These are phyloP conservation scores for Gopherus flavomarginatus DNA, from an alignment of 2,113 vertebrate genomes.

Conservation along the genomic window DNA sequence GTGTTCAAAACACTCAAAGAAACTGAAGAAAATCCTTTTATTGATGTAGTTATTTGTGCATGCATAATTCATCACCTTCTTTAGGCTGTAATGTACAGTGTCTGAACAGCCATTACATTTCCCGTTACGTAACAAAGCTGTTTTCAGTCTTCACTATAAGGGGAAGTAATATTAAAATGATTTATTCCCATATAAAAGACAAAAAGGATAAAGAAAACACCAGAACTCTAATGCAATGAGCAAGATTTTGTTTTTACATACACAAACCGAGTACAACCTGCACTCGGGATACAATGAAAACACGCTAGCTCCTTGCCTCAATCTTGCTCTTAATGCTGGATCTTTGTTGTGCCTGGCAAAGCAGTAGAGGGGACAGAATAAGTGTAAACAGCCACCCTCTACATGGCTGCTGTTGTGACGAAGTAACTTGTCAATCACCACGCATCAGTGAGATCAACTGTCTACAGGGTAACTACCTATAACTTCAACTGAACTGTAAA, in stretches of 20 bases:
- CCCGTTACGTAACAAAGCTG: constrained; percentile 31
- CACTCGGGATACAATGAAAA: neutral
- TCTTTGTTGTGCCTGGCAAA: neutral
- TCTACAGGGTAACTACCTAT: neutral
- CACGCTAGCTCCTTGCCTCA: neutral
- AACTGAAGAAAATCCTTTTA: constrained; percentile 40
- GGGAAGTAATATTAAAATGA: neutral
- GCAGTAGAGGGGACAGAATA: neutral
- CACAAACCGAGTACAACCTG: neutral
- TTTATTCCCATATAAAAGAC: neutral
- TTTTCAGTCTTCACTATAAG: constrained; percentile 22
- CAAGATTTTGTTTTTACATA: neutral
- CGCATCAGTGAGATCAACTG: accelerated
- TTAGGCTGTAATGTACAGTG: constrained; percentile 5
- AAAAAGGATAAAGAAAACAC: constrained; percentile 4
- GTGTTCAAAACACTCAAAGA: neutral
- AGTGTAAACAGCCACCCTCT: neutral
- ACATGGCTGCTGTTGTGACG: constrained; percentile 6
- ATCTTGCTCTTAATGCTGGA: neutral
- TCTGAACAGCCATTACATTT: constrained; percentile 7
- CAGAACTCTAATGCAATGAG: neutral
- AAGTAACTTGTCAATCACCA: neutral
- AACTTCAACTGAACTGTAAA: constrained; percentile 37
- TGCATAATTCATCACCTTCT: constrained; percentile 57
- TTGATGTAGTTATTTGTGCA: constrained; percentile 24